Evolutionary conservation across 2,797 vertebrate species (phyloP), one percentile per base, ranked within the genome.

Genomic region (Sebastes hubbsi): DNA sequence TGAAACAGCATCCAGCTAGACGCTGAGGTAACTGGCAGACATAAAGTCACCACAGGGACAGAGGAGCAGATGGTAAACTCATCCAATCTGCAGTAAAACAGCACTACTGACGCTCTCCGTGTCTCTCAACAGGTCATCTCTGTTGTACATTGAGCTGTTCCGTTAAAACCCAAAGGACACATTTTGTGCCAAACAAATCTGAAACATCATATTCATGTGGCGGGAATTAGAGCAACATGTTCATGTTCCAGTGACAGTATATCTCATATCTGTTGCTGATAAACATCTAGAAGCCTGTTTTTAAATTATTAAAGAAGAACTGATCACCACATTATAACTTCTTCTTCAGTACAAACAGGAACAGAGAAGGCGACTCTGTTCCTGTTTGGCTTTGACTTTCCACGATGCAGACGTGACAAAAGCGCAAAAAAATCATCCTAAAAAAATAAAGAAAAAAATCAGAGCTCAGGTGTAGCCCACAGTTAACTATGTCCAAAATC

Each of bases 61-160:
- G 72, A 24, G 9, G 60, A 86, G 63, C 78, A 76, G 79, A 75
- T 58, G 72, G 75, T 22, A 16, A 75, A 67, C 60, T 59, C 75
- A 13, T 22, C 22, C 29, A 2, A 16, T 68, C 73, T 64, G 58
- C 61, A 62, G 67, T 30, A 6, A 65, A 60, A 65, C 52, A 22
- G 55, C 64, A 18, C 13, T 1, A 2, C 30, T 8, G 75, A 46
- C 4, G 36, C 65, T 54, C 63, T 6, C n/a, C 1, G 0, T 6
- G 36, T 38, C 46, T 42, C 32, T 73, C 8, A 12, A 69, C 38
- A 58, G 22, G 36, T 20, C 9, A 1, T 54, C 12, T 55, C 10
- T 58, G 14, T 27, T 27, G 32, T 3, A 46, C n/a, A 46, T 38
- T 67, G 13, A 52, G 60, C 56, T 38, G 5, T 22, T 38, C 29